phyloP scores from a whole-genome alignment of 2,888 invertebrate species.

The Athetis lepigone region DNA sequence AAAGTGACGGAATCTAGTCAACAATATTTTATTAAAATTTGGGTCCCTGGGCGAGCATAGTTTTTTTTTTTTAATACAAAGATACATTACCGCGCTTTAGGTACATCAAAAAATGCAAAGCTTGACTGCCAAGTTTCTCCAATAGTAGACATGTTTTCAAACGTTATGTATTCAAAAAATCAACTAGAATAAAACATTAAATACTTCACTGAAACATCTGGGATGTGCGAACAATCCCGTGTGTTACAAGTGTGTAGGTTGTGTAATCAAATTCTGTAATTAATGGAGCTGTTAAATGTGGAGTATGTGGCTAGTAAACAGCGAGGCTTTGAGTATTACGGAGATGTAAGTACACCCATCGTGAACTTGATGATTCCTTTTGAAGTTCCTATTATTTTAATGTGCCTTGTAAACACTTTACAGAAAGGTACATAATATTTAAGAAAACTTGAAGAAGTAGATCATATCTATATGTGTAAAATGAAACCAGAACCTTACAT shows the following conservation, averaged over 20 bases:
- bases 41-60: too few relatives aligned
- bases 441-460: not conserved
- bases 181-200: constrained; percentile 10
- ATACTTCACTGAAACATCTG: constrained; percentile 8
- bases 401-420: not conserved
- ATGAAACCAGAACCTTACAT: too few relatives aligned
- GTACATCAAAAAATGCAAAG: constrained; percentile 41
- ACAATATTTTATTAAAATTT: too few relatives aligned
- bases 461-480: too few relatives aligned
- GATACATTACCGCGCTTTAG: constrained; percentile 8
- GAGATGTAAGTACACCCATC: not conserved
- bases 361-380: constrained; percentile 26
- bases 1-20: too few relatives aligned
- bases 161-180: constrained; percentile 28
- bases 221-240: constrained; percentile 25
- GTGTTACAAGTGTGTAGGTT: constrained; percentile 22
- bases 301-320: constrained; percentile 29
- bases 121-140: constrained; percentile 12
- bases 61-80: too few relatives aligned
- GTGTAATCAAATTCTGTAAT: constrained; percentile 38
- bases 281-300: constrained; percentile 41
- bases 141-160: too few relatives aligned
- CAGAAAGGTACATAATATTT: not conserved
- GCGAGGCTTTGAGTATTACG: constrained; percentile 12
- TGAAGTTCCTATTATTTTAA: constrained; percentile 25